Percentiles rank a stretch among this genome's conserved stretches.
Evolutionary conservation across 2,113 vertebrate genomes (phyloP).

Genomic region (Microcebus lehilahytsara): DNA sequence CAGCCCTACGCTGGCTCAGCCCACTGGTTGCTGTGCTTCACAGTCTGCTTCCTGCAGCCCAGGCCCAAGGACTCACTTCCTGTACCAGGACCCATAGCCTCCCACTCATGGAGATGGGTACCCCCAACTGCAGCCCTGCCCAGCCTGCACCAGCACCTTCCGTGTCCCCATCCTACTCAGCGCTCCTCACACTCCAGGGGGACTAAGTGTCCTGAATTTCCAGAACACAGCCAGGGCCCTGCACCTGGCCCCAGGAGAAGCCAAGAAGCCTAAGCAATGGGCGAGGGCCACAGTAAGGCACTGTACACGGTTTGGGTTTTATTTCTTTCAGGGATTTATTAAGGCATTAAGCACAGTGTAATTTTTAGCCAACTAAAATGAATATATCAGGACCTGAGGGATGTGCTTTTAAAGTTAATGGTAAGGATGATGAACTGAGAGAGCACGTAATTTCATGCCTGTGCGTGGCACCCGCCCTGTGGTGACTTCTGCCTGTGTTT

Average conservation of each 20-base stretch:
- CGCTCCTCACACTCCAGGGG: not conserved
- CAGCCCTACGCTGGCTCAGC: too few relatives aligned
- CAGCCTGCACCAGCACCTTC: not conserved
- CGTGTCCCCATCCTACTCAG: not conserved
- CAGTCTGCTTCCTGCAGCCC: not conserved
- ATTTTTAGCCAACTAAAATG: slow-evolving; percentile 39
- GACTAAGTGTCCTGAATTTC: not conserved
- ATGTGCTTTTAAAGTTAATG: not conserved
- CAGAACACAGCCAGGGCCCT: not conserved
- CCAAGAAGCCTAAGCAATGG: not conserved
- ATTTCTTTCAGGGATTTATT: slow-evolving; percentile 52
- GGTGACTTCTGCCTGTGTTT: not conserved
- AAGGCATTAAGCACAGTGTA: slow-evolving; percentile 70
- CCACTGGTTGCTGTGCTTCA: not conserved
- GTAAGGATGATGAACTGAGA: not conserved
- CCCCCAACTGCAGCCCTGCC: not conserved
- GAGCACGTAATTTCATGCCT: not conserved
- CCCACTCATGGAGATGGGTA: not conserved
- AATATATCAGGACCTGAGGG: slow-evolving; percentile 28
- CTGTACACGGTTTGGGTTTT: not conserved
- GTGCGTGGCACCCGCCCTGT: not conserved
- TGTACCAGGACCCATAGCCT: not conserved
- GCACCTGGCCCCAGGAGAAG: not conserved
- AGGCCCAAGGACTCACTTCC: not conserved
- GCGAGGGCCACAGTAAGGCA: not conserved